These are phyloP conservation scores for Rhinolophus ferrumequinum DNA, from an alignment of 2,113 vertebrate genomes.

Conservation along the genomic window DNA sequence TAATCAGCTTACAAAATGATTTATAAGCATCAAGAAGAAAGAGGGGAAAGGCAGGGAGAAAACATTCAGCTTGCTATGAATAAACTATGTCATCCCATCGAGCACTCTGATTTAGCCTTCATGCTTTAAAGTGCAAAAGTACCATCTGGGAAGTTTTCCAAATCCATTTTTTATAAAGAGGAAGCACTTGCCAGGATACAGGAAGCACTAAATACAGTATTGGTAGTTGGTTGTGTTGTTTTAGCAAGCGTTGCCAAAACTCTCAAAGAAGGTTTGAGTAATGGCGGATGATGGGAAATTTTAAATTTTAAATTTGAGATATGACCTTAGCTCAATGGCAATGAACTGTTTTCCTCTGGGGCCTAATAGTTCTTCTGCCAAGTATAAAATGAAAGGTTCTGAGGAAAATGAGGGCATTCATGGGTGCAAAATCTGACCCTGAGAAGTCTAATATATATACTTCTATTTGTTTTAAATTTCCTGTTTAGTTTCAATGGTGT, in stretches of 20 bases:
- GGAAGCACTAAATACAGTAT: slow-evolving; percentile 26
- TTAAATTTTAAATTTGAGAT: slow-evolving; percentile 31
- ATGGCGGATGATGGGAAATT: neutral
- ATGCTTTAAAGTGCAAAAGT: neutral
- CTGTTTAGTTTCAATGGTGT: neutral
- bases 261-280: slow-evolving; percentile 36
- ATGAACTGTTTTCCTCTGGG: neutral
- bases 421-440: neutral
- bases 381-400: neutral
- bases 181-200: neutral
- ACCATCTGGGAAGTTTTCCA: neutral
- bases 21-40: neutral
- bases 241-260: neutral
- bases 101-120: neutral
- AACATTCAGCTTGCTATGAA: neutral
- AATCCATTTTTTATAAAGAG: neutral
- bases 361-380: neutral
- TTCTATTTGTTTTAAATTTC: neutral
- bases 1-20: slow-evolving; percentile 47
- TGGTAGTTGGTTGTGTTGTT: neutral
- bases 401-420: neutral
- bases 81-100: neutral
- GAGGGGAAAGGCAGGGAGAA: neutral
- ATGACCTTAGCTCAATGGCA: neutral
- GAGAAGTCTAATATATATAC: neutral